Evolutionary conservation across 2,797 vertebrate species (phyloP), one percentile per base, ranked within the genome.

Genomic region (Ceryle rudis): DNA sequence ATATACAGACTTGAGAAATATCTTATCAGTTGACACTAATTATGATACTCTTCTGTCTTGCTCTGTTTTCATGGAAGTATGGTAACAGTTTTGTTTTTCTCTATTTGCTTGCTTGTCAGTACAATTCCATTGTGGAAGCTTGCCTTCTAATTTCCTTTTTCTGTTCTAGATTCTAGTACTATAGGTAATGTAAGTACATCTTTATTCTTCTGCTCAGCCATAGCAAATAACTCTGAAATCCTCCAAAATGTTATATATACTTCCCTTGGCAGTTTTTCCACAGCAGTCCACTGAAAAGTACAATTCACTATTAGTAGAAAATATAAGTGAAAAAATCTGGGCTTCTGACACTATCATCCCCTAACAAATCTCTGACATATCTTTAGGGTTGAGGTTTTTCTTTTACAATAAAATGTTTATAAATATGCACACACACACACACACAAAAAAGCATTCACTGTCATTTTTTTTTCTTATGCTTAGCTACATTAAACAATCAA

Each of bases 1-100:
- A 95, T 95, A 80, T 23, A 60, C 86, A 83, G 79, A 86, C 61
- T 74, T 87, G 51, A 81, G 66, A 94, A 90, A 89, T 65, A 86
- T 65, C 79, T 88, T 85, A 39, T 44, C 33, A 89, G 61, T 88
- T 83, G 75, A 91, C 70, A 70, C 78, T 87, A 78, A 94, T 95
- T 89, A 54, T n/a, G 31, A 58, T 88, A 93, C 41, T 95, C 92
- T 77, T 60, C 35, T 81, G 74, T 58, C 67, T 81, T 92, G 57
- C 49, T 92, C 69, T 87, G 15, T 96, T 96, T 97, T 86, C 35
- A 46, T 77, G 3, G 49, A 57, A 17, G 44, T 66, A 62, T 66
- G 33, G 44, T 81, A 90, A 77, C 35, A 61, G 77, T 79, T 94
- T 82, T 81, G 66, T 8, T 88, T 91, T 88, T 90, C 75, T 85